Evolutionary conservation across 1,140 invertebrate species (phyloP), one percentile per base, ranked within the genome.

Genomic region (Patella vulgata): DNA sequence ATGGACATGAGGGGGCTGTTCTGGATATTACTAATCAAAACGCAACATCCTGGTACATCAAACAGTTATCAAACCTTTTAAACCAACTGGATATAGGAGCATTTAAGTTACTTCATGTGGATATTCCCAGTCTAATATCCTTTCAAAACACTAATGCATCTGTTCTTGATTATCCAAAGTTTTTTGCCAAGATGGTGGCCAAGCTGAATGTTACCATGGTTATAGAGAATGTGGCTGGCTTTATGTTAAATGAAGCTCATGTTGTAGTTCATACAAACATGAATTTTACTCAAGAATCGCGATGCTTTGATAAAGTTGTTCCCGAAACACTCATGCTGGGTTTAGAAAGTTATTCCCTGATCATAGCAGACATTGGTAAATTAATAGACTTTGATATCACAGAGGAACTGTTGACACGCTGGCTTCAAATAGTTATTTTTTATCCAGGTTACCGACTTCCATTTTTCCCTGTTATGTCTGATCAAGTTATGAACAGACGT

Each of bases 381-480:
- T 95, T 78, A 92, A 89, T 0, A 78, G 65, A 69, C 51, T 60
- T 66, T 17, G 6, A 65, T 21, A 92, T 92, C 0, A 87, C 87
- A 2, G 89, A 90, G 63, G 91, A 96, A 81, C 84, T 97, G 25
- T 95, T 92, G 71, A 88, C 96, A 46, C 86, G 95, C 68, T 97
- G 94, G 94, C 83, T 95, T 23, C 92, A 96, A 82, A 90, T 81
- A 1, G 95, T 92, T 66, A 88, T 90, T 0, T 95, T 96, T 73
- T 90, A 97, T 88, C 93, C 95, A 0, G 86, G 88, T 1, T 85
- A 96, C 71, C 93, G 96, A 81, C 94, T 93, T 80, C 95, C 93
- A 3, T 91, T 89, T 68, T 88, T 90, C 0, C 94, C 94, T 0
- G 96, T 93, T 93, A 88, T 92, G 56, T 95, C 89, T 77, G 90